phyloP scores from a whole-genome alignment of 2,113 vertebrate genomes.

The Neolamprologus longior region DNA sequence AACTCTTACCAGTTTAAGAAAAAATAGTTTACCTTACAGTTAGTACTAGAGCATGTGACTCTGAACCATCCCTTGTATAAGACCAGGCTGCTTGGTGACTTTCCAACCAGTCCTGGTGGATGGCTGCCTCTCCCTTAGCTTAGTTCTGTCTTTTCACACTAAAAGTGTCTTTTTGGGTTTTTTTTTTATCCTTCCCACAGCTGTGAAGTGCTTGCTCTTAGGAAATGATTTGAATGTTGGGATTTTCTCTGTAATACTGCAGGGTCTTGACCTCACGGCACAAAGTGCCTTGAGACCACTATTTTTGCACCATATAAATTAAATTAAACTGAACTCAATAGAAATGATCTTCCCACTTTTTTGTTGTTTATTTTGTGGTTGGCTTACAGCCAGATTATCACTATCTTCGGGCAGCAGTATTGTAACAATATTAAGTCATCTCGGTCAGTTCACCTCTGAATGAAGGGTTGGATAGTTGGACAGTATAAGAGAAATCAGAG shows the following conservation, averaged over 20 bases:
- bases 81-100: neutral
- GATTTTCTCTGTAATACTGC: rapidly evolving
- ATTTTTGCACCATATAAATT: neutral
- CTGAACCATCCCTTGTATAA: neutral
- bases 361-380: neutral
- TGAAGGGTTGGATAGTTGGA: neutral
- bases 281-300: neutral
- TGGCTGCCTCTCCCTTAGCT: neutral
- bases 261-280: neutral
- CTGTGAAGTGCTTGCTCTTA: neutral
- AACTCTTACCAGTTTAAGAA: neutral
- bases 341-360: neutral
- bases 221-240: neutral
- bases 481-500: neutral
- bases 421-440: neutral
- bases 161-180: neutral
- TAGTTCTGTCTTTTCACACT: neutral
- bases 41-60: rapidly evolving
- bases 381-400: neutral
- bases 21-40: neutral
- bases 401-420: neutral
- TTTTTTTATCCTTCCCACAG: neutral
- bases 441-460: neutral
- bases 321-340: neutral
- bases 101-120: neutral